phyloP scores from a whole-genome alignment of 2,888 invertebrate genomes.

The Chesias legatella region DNA sequence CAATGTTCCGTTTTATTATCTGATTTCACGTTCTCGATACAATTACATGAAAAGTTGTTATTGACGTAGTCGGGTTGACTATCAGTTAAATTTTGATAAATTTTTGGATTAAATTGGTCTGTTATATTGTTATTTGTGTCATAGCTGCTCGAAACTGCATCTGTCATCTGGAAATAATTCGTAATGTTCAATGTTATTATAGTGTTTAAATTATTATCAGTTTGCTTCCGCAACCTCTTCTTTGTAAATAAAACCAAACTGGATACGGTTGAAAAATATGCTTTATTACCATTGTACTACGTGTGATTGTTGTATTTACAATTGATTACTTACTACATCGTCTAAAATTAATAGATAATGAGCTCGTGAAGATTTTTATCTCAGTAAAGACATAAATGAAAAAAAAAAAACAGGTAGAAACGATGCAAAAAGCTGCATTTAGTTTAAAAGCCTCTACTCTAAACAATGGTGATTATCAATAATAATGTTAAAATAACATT shows the following conservation, averaged over 20 bases:
- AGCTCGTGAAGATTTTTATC: slow-evolving; percentile 1
- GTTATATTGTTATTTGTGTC: slow-evolving; percentile 21
- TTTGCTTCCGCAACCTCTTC: no score
- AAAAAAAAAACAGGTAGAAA: no score
- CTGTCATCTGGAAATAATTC: slow-evolving; percentile 53
- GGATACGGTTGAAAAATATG: slow-evolving; percentile 23
- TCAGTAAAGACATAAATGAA: background rate
- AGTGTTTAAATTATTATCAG: no score
- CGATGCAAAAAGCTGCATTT: no score
- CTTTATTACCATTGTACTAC: slow-evolving; percentile 16
- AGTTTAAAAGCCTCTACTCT: no score
- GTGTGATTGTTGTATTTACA: slow-evolving; percentile 21
- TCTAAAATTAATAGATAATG: slow-evolving; percentile 23
- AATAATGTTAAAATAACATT: no score
- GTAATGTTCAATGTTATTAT: background rate
- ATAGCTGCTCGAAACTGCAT: slow-evolving; percentile 41
- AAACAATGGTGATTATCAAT: no score
- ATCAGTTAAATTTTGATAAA: slow-evolving; percentile 16
- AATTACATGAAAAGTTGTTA: slow-evolving; percentile 11
- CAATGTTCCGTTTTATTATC: slow-evolving; percentile 9
- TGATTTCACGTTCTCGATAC: slow-evolving; percentile 20
- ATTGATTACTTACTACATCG: slow-evolving; percentile 14
- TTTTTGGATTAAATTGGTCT: slow-evolving; percentile 4
- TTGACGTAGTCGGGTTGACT: background rate
- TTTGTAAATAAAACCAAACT: slow-evolving; percentile 24